Evolutionary conservation across 2,888 invertebrate genomes (phyloP).

Genomic region (Tetanocera ferruginea): DNA sequence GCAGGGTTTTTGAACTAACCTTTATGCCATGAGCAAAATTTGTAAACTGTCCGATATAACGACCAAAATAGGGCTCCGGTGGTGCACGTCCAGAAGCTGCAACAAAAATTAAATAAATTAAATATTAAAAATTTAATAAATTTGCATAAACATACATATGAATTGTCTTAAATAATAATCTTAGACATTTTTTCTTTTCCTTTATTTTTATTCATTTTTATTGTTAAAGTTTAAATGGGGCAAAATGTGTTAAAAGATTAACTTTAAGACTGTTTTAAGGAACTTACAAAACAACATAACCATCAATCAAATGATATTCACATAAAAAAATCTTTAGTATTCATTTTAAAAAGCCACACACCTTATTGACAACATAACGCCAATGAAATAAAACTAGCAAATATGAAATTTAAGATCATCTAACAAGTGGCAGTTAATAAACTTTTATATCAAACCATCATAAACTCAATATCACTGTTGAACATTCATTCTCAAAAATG

Average conservation of each 20-base stretch:
- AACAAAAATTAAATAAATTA: conserved; percentile 31
- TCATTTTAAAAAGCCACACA: too few species aligned
- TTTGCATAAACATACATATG: neutral
- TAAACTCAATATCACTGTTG: neutral
- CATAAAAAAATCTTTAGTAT: too few species aligned
- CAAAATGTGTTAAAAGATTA: too few species aligned
- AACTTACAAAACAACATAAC: too few species aligned
- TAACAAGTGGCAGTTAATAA: neutral
- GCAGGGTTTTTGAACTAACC: conserved; percentile 52
- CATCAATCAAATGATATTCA: too few species aligned
- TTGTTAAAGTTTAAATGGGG: too few species aligned
- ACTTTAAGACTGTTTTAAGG: too few species aligned
- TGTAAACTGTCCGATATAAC: conserved; percentile 79
- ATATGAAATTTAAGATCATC: too few species aligned
- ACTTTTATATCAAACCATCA: neutral
- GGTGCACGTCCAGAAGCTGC: conserved; percentile 64
- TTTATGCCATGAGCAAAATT: conserved; percentile 84
- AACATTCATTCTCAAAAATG: neutral
- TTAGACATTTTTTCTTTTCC: too few species aligned
- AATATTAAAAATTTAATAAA: conserved; percentile 1
- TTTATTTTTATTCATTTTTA: too few species aligned
- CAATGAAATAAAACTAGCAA: neutral
- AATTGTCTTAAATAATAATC: conserved; percentile 6
- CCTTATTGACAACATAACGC: neutral
- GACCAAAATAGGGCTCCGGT: conserved; percentile 82